A percentile compares a stretch with the other conserved stretches of the same genome.
These are phyloP conservation scores for Catocala fraxini DNA, from an alignment of 2,888 invertebrate species.

Conservation along the genomic window DNA sequence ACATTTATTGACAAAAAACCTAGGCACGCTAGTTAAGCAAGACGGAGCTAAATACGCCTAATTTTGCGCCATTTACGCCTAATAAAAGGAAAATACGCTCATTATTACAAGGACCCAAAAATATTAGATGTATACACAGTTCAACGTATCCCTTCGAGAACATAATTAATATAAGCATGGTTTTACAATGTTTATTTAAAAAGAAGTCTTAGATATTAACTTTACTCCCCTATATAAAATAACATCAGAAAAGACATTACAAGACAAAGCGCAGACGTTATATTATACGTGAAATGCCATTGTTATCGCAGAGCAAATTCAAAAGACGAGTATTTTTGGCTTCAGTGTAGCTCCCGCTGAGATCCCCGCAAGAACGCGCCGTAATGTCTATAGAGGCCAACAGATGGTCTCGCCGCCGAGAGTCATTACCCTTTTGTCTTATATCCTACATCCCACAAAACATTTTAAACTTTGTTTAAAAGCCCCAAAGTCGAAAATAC, in stretches of 20 bases:
- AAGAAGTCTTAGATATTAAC: not conserved
- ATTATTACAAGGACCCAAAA: no score
- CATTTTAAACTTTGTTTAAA: constrained; percentile 52
- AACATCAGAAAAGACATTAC: constrained; percentile 10
- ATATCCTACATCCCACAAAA: constrained; percentile 50
- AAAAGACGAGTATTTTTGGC: constrained; percentile 47
- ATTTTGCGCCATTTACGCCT: no score
- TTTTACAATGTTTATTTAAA: not conserved
- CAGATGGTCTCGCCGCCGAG: constrained; percentile 78
- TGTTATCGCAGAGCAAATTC: constrained; percentile 41
- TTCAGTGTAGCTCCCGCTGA: constrained; percentile 62
- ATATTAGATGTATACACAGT: no score
- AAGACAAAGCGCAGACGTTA: constrained; percentile 30
- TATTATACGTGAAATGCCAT: constrained; percentile 39
- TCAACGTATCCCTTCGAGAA: no score
- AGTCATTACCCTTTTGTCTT: constrained; percentile 80
- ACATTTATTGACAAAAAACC: no score
- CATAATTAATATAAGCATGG: no score
- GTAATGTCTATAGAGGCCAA: constrained; percentile 78
- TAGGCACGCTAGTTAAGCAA: no score
- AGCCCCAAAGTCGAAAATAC: constrained; percentile 49
- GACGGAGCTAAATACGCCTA: no score
- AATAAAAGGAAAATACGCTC: no score
- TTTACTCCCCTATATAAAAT: not conserved
- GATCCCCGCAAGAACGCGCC: constrained; percentile 66